A percentile compares a stretch with the other conserved stretches of the same genome.
phyloP scores from a whole-genome alignment of 2,797 vertebrate genomes.

The Platyrinchus mystaceus region DNA sequence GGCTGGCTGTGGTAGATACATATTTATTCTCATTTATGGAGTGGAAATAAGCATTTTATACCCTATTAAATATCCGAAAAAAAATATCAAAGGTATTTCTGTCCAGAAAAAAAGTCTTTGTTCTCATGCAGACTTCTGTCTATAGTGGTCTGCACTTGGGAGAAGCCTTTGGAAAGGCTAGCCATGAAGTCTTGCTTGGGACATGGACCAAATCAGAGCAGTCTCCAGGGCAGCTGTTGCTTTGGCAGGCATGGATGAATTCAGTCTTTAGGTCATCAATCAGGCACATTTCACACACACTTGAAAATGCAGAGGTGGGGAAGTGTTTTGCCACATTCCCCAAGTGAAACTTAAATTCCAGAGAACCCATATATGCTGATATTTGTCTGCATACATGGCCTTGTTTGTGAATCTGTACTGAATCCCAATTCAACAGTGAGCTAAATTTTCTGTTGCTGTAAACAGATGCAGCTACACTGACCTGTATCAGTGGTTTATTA shows the following conservation, averaged over 20 bases:
- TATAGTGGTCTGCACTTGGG: not conserved
- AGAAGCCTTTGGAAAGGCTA: not conserved
- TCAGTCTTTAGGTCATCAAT: not conserved
- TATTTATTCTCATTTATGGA: not conserved
- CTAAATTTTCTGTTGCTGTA: not conserved
- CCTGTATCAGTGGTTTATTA: not conserved
- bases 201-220: not conserved
- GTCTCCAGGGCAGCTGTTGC: not conserved
- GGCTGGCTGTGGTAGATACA: not conserved
- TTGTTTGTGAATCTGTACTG: not conserved
- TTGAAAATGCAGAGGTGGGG: not conserved
- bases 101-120: not conserved
- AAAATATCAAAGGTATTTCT: not conserved
- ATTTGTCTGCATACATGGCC: not conserved
- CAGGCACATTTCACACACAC: not conserved
- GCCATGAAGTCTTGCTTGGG: not conserved
- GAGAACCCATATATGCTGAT: not conserved
- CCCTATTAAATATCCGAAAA: not conserved
- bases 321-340: not conserved
- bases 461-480: slow-evolving; percentile 6
- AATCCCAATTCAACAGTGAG: not conserved
- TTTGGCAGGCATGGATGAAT: not conserved
- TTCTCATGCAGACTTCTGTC: not conserved
- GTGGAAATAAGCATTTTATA: not conserved
- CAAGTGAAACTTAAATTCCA: not conserved